A percentile compares a stretch with the other conserved stretches of the same genome.
phyloP scores from a whole-genome alignment of 2,113 vertebrate species.

The Centropus unirufus region DNA sequence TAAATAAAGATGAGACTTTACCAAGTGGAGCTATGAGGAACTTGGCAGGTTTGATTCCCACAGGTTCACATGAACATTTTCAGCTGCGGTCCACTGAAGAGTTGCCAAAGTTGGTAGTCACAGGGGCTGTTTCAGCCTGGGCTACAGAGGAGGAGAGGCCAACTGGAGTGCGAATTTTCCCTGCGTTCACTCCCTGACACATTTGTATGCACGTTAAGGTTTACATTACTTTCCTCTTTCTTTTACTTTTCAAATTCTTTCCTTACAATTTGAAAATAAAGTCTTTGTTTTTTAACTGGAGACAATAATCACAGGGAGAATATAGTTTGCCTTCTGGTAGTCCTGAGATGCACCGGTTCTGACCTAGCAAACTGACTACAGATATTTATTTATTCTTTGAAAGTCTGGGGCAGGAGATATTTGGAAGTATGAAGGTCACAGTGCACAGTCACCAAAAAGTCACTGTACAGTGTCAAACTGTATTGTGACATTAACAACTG shows the following conservation, averaged over 20 bases:
- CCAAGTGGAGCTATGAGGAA: not conserved
- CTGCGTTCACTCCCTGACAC: not conserved
- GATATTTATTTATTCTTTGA: not conserved
- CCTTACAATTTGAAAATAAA: not conserved
- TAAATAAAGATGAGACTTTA: constrained; percentile 33
- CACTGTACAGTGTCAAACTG: not conserved
- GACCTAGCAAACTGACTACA: not conserved
- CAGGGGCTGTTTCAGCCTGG: not conserved
- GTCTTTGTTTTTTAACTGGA: not conserved
- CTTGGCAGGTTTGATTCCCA: not conserved
- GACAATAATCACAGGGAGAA: not conserved
- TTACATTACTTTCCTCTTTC: not conserved
- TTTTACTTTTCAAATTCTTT: not conserved
- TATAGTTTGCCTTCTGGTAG: not conserved
- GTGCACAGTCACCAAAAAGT: not conserved
- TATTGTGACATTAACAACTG: not conserved
- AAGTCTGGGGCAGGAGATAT: not conserved
- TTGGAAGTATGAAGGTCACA: not conserved
- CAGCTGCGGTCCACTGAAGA: not conserved
- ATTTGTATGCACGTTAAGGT: not conserved
- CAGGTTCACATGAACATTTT: not conserved
- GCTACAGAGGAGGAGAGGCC: not conserved
- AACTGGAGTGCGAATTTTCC: not conserved
- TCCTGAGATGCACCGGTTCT: not conserved
- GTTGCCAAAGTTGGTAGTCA: not conserved